Conservation (phyloP, 2,888 invertebrate genomes). For the Barypeithes pellucidus region DNA sequence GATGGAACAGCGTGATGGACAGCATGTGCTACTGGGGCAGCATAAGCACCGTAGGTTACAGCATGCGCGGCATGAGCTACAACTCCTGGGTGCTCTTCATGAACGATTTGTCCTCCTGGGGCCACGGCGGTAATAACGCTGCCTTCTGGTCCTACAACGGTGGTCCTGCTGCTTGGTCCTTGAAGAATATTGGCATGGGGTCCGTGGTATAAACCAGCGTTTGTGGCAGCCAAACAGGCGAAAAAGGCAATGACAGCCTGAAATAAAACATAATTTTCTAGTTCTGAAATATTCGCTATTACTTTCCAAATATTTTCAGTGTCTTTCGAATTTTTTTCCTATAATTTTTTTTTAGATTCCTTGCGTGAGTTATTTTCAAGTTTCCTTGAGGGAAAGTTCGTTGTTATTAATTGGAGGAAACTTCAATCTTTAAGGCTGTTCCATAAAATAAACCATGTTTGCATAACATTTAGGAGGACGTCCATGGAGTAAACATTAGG, state of each 20-base stretch:
- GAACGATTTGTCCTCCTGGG: slow-evolving; percentile 57
- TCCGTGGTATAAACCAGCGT: slow-evolving; percentile 57
- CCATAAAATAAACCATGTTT: no score
- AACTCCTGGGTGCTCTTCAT: slow-evolving; percentile 55
- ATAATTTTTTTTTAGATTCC: no score
- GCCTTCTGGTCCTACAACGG: slow-evolving; percentile 63
- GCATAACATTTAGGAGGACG: no score
- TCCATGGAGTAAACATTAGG: no score
- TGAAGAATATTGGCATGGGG: slow-evolving; percentile 48
- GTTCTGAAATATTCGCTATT: no score
- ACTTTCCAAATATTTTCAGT: no score
- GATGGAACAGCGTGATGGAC: slow-evolving; percentile 23
- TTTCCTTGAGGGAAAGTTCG: no score
- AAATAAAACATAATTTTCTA: slow-evolving; percentile 2
- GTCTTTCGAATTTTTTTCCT: no score
- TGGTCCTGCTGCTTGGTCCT: slow-evolving; percentile 63
- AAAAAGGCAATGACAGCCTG: slow-evolving; percentile 59
- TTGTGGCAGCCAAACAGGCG: slow-evolving; percentile 60
- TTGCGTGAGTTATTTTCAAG: no score
- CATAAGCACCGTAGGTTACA: slow-evolving; percentile 39
- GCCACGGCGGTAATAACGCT: slow-evolving; percentile 54
- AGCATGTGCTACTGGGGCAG: slow-evolving; percentile 30
- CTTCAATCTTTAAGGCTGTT: no score
- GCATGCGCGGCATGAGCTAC: slow-evolving; percentile 51
- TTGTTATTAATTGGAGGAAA: no score